Base-by-base conservation (phyloP, 1,140 invertebrate genomes). In the Bradysia coprophila region DNA sequence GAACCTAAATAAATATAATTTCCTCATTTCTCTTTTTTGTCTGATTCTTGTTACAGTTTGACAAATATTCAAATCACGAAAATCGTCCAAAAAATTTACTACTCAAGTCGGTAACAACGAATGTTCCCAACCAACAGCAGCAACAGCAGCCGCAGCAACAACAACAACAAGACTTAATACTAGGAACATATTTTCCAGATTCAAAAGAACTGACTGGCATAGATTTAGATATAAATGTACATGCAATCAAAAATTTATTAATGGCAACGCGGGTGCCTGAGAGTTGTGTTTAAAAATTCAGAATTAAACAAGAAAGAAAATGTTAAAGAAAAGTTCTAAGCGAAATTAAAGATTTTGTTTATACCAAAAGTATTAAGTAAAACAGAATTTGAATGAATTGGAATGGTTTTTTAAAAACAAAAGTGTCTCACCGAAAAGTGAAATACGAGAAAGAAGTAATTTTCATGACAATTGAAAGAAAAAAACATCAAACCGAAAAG, bases 221-320 rank as follows among this genome's bases (percentile, higher is more conserved):
- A 10, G 43, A 40, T 22, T 40, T 38, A 18, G 43, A 44, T 40
- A 52, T 67, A 19, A 66, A 68, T 50, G 72, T 72, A n/a, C 62
- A 71, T 45, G 72, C 71, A 28, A 75, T 76, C 49, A 75, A 75
- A 49, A 68, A 73, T 48, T 60, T 69, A 42, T 61, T 75, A 13
- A 75, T 75, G 72, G 68, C 72, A 8, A 72, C 69, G 53, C 67
- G 71, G 48, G 61, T 76, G 43, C 73, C 73, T 19, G 72, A 75
- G 55, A 74, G 72, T 52, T 75, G 72, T 55, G 73, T 76, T 44
- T 73, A 72, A 67, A 44, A 33, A 19, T 19, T 9, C 5, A 11
- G n/a, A 36, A 36, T 36, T 28, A 28, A 28, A 28, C 6, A 28
- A 28, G 13, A 13, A 28, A 28, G 13, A 28, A 28, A 28, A 28